Percentiles rank a stretch among this genome's conserved stretches.
These are phyloP conservation scores for Serilophus lunatus DNA, from an alignment of 2,113 vertebrate genomes.

Conservation along the genomic window DNA sequence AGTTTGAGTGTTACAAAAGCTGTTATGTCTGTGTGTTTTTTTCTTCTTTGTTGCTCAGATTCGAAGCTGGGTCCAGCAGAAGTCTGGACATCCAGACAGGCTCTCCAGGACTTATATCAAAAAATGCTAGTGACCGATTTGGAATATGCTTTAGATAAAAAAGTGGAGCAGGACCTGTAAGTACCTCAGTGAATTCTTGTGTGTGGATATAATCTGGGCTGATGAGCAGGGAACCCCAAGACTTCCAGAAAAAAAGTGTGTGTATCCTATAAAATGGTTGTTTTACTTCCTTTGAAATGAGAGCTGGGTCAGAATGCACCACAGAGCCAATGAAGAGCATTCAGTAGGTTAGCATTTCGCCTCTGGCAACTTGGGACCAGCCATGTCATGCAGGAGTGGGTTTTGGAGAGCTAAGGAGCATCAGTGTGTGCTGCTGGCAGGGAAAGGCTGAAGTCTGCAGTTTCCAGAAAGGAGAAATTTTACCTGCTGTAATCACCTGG, in stretches of 20 bases:
- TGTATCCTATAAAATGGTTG: not conserved
- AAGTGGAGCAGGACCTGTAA: slow-evolving; percentile 99
- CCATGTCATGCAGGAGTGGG: not conserved
- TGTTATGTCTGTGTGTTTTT: not conserved
- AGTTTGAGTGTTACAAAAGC: not conserved
- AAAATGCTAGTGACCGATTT: slow-evolving; percentile 99
- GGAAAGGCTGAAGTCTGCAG: not conserved
- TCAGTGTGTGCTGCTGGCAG: not conserved
- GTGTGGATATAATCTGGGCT: not conserved
- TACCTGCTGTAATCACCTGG: not conserved
- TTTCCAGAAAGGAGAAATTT: not conserved
- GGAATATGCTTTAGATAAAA: slow-evolving; percentile 99
- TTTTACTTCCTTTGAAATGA: not conserved
- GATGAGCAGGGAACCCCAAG: not conserved
- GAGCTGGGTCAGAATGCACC: not conserved
- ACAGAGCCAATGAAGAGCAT: not conserved
- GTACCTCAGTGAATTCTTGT: slow-evolving; percentile 46
- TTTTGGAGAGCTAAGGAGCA: not conserved
- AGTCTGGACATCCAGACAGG: slow-evolving; percentile 98
- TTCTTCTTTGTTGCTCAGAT: slow-evolving; percentile 72
- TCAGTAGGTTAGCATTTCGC: not conserved
- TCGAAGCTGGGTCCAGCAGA: slow-evolving; percentile 94
- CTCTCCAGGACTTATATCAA: slow-evolving; percentile 98
- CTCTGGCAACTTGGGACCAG: not conserved
- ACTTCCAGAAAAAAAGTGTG: not conserved